Conservation (phyloP, 30 jellyfish, hydroid and myxozoan species). For the Aurelia sp. region DNA sequence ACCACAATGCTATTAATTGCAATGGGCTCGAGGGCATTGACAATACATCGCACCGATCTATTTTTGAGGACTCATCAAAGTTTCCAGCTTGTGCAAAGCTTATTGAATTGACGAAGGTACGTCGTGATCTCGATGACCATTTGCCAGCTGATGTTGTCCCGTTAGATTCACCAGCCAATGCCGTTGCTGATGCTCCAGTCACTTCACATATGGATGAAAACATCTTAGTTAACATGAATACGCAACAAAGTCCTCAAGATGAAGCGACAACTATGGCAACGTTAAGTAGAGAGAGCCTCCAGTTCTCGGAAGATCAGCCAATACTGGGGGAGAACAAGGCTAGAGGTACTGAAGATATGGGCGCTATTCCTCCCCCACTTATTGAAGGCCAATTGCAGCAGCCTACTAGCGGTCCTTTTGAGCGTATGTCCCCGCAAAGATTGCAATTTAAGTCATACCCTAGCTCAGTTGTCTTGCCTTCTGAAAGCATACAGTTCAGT, state of each 20-base stretch:
- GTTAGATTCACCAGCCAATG: conserved; percentile 31
- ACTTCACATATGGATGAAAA: neutral
- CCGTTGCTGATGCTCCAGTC: neutral
- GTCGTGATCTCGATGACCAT: conserved; percentile 49
- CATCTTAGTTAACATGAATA: neutral
- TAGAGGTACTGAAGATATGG: neutral
- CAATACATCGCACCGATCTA: conserved; percentile 27
- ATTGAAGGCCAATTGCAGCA: neutral
- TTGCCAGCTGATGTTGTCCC: conserved; percentile 33
- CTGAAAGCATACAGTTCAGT: neutral
- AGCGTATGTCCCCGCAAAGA: neutral
- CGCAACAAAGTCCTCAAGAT: neutral
- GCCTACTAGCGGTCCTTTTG: neutral
- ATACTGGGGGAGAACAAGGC: neutral
- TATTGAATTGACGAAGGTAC: conserved; percentile 83
- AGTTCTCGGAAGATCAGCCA: neutral
- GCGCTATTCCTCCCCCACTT: neutral
- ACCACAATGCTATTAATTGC: neutral
- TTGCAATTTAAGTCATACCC: neutral
- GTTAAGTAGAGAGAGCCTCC: neutral
- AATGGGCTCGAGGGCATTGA: neutral
- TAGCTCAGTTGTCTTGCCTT: conserved; percentile 11
- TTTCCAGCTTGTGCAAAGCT: conserved; percentile 98
- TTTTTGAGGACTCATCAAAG: conserved; percentile 71
- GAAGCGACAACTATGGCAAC: neutral